Base-by-base conservation (phyloP, 2,113 vertebrate genomes). In the Scophthalmus maximus region DNA sequence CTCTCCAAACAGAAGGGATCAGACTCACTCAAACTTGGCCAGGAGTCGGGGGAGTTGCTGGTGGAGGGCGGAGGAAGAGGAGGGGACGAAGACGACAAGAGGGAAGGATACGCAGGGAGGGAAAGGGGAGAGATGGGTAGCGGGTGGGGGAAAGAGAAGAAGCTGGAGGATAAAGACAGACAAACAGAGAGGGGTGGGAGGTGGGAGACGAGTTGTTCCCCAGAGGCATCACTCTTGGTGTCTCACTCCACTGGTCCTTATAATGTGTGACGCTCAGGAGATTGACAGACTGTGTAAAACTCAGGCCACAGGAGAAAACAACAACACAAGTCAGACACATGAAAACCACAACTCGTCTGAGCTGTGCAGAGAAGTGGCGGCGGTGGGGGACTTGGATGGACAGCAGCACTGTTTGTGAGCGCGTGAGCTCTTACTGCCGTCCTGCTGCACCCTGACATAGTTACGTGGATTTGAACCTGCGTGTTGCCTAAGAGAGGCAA, bases 251-350 rank as follows among this genome's bases (percentile, higher is more conserved):
- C 84, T 89, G 91, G 89, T 89, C 90, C 90, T 88, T 90, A 83
- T 92, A 91, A 92, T 92, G 90, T 91, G 88, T 90, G 91, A 89
- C 88, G 87, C 87, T 91, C 91, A 89, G 83, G 81, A 90, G 90
- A 91, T 90, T 91, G 91, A 92, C 90, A 91, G 91, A 76, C 89
- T 91, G 89, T 92, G 90, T 90, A 91, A 92, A 90, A 91, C 79
- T 83, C 84, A 85, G 83, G 85, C 89, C 91, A 91, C 87, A 87
- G 87, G 91, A 90, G 89, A 87, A 84, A 92, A 89, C 85, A 84
- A 86, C 88, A 89, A 88, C 88, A 90, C 64, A 59, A 85, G 83
- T 79, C 84, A 86, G 84, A 88, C 78, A 78, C 72, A 76, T 68
- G 82, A 84, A 86, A 84, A 82, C 49, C 34, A 59, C 67, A 79